phyloP scores from a whole-genome alignment of 2,888 invertebrate species.

The Slavum lentiscoides region DNA sequence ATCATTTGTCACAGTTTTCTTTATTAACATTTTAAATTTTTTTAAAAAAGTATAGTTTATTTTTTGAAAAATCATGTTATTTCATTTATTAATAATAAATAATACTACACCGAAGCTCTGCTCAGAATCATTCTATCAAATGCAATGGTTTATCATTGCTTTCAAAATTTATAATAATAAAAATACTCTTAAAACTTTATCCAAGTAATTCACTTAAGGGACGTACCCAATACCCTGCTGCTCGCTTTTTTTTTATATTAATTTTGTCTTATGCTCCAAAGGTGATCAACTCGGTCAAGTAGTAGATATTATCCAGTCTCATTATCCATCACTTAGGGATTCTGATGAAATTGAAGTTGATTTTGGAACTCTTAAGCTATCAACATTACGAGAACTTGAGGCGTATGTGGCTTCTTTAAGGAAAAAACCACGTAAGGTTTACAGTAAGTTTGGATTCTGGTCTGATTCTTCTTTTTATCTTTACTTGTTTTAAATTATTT shows the following conservation, averaged over 20 bases:
- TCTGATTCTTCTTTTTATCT: slow-evolving; percentile 49
- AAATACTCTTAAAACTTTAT: too few relatives aligned
- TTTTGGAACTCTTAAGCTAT: slow-evolving; percentile 98
- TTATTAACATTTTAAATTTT: too few relatives aligned
- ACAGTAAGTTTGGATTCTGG: slow-evolving; percentile 69
- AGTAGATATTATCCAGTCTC: slow-evolving; percentile 97
- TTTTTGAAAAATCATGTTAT: too few relatives aligned
- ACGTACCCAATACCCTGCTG: too few relatives aligned
- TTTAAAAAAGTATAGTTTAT: too few relatives aligned
- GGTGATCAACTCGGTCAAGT: slow-evolving; percentile 98
- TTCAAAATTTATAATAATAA: too few relatives aligned
- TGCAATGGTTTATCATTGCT: too few relatives aligned
- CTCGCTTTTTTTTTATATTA: not conserved
- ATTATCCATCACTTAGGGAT: slow-evolving; percentile 95
- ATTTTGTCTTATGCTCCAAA: slow-evolving; percentile 59
- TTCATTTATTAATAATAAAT: too few relatives aligned
- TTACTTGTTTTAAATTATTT: slow-evolving; percentile 31
- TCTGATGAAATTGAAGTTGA: slow-evolving; percentile 99
- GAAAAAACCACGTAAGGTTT: slow-evolving; percentile 97
- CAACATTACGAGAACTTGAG: slow-evolving; percentile 95
- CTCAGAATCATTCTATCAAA: too few relatives aligned
- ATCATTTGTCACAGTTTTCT: too few relatives aligned
- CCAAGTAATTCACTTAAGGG: too few relatives aligned
- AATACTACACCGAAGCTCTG: too few relatives aligned
- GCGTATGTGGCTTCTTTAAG: slow-evolving; percentile 96